These are phyloP conservation scores for Leptodon cayanensis DNA, from an alignment of 2,797 vertebrate species.

Conservation along the genomic window DNA sequence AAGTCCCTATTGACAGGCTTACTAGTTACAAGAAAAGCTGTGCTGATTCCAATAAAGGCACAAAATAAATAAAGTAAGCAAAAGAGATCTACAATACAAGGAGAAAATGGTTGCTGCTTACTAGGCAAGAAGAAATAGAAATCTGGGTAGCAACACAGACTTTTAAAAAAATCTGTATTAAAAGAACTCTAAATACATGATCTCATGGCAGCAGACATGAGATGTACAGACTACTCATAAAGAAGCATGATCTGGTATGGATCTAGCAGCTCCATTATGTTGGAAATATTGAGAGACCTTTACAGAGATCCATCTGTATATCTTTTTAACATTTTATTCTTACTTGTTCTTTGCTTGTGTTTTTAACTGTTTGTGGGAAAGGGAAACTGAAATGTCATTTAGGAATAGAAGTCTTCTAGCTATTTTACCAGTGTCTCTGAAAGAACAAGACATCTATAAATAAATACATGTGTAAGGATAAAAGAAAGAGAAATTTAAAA, in stretches of 20 bases:
- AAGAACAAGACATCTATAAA: neutral
- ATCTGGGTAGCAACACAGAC: neutral
- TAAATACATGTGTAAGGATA: neutral
- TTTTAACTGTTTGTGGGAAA: neutral
- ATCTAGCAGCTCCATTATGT: neutral
- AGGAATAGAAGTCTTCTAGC: neutral
- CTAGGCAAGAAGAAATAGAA: neutral
- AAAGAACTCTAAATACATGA: neutral
- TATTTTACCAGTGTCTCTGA: neutral
- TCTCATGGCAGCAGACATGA: neutral
- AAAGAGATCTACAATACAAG: neutral
- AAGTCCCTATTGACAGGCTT: constrained; percentile 55
- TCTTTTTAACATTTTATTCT: neutral
- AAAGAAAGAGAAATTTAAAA: neutral
- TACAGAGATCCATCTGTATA: neutral
- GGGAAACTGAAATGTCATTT: neutral
- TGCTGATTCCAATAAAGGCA: constrained; percentile 50
- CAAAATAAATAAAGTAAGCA: constrained; percentile 34
- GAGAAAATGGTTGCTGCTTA: neutral
- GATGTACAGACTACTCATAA: neutral
- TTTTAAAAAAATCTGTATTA: neutral
- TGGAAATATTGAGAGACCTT: neutral
- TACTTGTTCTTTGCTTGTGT: neutral
- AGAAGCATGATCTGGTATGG: neutral
- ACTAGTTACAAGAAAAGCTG: constrained; percentile 49